A percentile compares a stretch with the other conserved stretches of the same genome.
Evolutionary conservation across 2,888 invertebrate genomes (phyloP).

Genomic region (Trypoxylon attenuatum): DNA sequence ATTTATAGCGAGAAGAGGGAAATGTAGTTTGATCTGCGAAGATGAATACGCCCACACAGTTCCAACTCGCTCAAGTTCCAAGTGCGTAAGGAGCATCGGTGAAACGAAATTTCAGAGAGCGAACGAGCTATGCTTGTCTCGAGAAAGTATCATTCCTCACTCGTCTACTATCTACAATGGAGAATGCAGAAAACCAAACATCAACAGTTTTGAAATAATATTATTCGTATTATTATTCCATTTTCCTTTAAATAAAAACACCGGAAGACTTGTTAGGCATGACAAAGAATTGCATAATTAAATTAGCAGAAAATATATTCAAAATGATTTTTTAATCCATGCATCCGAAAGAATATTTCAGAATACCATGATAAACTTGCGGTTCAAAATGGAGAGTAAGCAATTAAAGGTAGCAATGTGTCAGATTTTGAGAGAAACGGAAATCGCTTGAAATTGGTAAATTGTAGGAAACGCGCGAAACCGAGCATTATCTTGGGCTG

Average conservation of each 20-base stretch:
- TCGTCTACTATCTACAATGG: conserved; percentile 31
- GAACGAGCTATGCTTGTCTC: conserved; percentile 38
- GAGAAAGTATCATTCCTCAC: conserved; percentile 43
- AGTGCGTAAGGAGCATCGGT: conserved; percentile 19
- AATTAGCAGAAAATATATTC: too few species aligned
- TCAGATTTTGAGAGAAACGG: not conserved
- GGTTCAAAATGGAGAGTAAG: not conserved
- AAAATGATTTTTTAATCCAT: not conserved
- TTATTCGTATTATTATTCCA: too few species aligned
- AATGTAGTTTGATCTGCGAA: conserved; percentile 49
- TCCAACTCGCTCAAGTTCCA: conserved; percentile 28
- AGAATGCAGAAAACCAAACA: conserved; percentile 34
- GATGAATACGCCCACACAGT: conserved; percentile 34
- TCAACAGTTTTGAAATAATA: too few species aligned
- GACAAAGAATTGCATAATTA: too few species aligned
- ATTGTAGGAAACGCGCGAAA: conserved; percentile 8
- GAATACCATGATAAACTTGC: not conserved
- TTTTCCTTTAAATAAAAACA: too few species aligned
- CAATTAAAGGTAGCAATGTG: too few species aligned
- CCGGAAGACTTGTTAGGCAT: too few species aligned
- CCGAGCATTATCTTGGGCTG: conserved; percentile 25
- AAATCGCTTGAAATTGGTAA: conserved; percentile 2
- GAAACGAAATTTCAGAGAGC: conserved; percentile 45
- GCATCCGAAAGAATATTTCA: not conserved
- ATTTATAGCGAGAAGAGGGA: conserved; percentile 39